A percentile compares a stretch with the other conserved stretches of the same genome.
These are phyloP conservation scores for Pelecanus crispus DNA, from an alignment of 2,113 vertebrate genomes.

Conservation along the genomic window DNA sequence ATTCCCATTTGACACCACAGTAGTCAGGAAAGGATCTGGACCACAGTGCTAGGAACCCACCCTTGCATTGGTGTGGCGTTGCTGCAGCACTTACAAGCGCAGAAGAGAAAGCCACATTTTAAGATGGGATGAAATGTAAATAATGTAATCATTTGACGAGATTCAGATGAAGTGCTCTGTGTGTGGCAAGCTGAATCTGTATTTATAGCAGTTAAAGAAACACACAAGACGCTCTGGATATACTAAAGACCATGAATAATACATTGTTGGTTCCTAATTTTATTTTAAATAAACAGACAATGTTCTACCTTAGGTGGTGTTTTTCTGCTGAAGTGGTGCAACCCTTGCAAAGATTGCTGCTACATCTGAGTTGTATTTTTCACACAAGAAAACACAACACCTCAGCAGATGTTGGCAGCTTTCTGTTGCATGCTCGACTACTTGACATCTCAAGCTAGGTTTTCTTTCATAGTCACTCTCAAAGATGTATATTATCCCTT, in stretches of 20 bases:
- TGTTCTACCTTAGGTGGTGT: background rate
- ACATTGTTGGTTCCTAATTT: background rate
- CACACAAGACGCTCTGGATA: slow-evolving; percentile 4
- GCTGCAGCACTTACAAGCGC: background rate
- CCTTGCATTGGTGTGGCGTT: background rate
- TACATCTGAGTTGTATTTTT: background rate
- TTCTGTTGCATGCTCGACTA: background rate
- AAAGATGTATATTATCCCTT: background rate
- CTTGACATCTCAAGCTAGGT: background rate
- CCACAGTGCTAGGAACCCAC: background rate
- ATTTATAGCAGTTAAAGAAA: slow-evolving; percentile 47
- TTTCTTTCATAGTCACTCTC: background rate
- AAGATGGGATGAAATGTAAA: slow-evolving; percentile 20
- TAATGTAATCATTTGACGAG: slow-evolving; percentile 20
- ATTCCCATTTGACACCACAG: background rate
- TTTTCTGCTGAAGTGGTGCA: background rate
- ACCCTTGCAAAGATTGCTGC: background rate
- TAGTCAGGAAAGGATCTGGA: background rate
- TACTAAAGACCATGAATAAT: background rate
- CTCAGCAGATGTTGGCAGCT: background rate
- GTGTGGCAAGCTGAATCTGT: slow-evolving; percentile 50
- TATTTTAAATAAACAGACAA: slow-evolving; percentile 20
- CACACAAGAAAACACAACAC: background rate
- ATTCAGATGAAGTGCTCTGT: slow-evolving; percentile 48
- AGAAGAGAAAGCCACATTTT: background rate